Evolutionary conservation across 2,888 invertebrate species (phyloP).

Genomic region (Coecobrya sp.): DNA sequence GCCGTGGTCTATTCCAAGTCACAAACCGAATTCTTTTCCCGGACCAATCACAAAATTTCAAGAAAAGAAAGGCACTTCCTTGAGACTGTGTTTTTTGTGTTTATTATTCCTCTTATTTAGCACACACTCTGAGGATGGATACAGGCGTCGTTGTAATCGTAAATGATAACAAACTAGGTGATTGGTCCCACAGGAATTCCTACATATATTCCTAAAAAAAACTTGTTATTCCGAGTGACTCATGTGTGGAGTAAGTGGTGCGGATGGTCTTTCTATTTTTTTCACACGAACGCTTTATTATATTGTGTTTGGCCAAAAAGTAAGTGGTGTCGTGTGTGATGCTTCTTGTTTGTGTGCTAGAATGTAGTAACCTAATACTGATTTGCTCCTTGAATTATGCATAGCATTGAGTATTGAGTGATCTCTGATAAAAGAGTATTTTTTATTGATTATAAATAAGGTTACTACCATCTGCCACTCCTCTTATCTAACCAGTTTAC

Average conservation of each 20-base stretch:
- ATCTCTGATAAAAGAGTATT: neutral
- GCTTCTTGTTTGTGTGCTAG: neutral
- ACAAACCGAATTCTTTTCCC: neutral
- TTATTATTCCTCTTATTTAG: too few relatives aligned
- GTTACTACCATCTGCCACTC: neutral
- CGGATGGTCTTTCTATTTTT: neutral
- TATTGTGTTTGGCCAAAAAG: too few relatives aligned
- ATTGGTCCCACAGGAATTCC: conserved; percentile 75
- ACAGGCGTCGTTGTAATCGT: neutral
- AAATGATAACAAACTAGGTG: conserved; percentile 64
- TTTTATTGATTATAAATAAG: neutral
- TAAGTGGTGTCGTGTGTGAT: neutral
- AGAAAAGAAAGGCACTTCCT: conserved; percentile 42
- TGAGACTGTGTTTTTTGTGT: too few relatives aligned
- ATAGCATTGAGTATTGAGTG: neutral
- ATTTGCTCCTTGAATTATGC: conserved; percentile 18
- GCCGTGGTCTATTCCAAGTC: neutral
- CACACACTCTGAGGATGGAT: neutral
- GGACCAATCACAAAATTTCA: conserved; percentile 17
- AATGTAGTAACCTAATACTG: neutral
- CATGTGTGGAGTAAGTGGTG: neutral
- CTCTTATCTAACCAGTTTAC: neutral
- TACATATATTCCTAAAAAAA: too few relatives aligned
- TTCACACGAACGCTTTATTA: neutral
- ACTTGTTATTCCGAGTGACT: conserved; percentile 25